These are phyloP conservation scores for Semotilus atromaculatus DNA, from an alignment of 2,797 vertebrate genomes.

Conservation along the genomic window DNA sequence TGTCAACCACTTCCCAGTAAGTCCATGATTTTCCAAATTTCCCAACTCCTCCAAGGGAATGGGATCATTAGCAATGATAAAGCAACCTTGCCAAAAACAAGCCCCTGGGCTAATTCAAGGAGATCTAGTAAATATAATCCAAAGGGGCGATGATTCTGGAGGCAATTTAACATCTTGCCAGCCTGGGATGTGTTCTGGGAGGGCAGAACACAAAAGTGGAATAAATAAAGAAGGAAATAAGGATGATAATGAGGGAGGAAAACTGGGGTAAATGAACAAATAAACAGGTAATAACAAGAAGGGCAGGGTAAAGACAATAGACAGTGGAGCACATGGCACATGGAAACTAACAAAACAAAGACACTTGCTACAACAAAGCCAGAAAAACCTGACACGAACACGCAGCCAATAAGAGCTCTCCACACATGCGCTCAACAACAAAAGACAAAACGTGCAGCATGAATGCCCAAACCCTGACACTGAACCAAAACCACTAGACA, in stretches of 20 bases:
- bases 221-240: background rate
- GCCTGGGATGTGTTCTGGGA: background rate
- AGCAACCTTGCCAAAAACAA: background rate
- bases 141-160: background rate
- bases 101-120: background rate
- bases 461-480: background rate
- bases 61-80: background rate
- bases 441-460: background rate
- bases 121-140: background rate
- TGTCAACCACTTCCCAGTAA: background rate
- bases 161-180: background rate
- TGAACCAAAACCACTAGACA: background rate
- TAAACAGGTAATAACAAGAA: background rate
- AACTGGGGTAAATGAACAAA: background rate
- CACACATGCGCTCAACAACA: background rate
- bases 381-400: background rate
- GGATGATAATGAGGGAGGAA: background rate
- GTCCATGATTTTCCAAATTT: background rate
- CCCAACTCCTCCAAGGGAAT: background rate
- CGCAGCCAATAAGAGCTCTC: background rate
- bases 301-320: too few relatives aligned
- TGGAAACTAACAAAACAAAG: background rate
- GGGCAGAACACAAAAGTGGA: background rate
- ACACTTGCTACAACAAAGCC: background rate
- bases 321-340: too few relatives aligned